These are phyloP conservation scores for Andrena trimmerana DNA, from an alignment of 2,888 invertebrate genomes.

Conservation along the genomic window DNA sequence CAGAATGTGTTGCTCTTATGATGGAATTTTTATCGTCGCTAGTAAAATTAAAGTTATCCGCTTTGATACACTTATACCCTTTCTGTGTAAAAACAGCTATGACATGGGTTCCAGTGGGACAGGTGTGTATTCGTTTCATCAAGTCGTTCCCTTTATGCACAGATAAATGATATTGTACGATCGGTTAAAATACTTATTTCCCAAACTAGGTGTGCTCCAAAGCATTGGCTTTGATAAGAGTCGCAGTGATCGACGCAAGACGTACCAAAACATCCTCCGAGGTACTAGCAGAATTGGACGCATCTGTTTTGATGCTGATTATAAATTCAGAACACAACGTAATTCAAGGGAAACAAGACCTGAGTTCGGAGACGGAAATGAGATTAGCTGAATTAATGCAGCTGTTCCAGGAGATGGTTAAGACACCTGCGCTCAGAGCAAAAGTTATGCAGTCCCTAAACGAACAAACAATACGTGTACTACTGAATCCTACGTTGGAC, in stretches of 20 bases:
- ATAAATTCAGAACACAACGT: conserved; percentile 81
- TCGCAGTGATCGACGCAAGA: conserved; percentile 82
- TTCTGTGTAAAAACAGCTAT: conserved; percentile 84
- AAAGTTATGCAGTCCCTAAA: conserved; percentile 84
- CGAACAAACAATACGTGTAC: conserved; percentile 82
- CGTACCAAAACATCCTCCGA: conserved; percentile 72
- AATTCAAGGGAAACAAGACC: conserved; percentile 69
- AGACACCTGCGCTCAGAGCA: conserved; percentile 77
- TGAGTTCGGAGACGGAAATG: conserved; percentile 80
- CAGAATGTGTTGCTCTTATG: conserved; percentile 86
- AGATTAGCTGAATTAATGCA: conserved; percentile 86
- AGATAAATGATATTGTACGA: neutral
- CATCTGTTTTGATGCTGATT: conserved; percentile 84
- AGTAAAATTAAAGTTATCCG: conserved; percentile 84
- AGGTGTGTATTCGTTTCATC: conserved; percentile 67
- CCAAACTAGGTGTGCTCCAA: conserved; percentile 82
- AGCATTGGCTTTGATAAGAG: conserved; percentile 84
- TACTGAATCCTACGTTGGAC: conserved; percentile 84
- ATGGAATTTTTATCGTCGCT: conserved; percentile 86
- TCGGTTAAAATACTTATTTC: neutral
- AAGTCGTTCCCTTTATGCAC: neutral
- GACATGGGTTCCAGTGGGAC: conserved; percentile 85
- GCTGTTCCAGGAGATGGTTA: conserved; percentile 85
- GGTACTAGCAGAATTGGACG: conserved; percentile 82
- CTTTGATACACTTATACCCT: conserved; percentile 84